Base-by-base conservation (phyloP, 1,140 invertebrate genomes). In the Sinella curviseta region DNA sequence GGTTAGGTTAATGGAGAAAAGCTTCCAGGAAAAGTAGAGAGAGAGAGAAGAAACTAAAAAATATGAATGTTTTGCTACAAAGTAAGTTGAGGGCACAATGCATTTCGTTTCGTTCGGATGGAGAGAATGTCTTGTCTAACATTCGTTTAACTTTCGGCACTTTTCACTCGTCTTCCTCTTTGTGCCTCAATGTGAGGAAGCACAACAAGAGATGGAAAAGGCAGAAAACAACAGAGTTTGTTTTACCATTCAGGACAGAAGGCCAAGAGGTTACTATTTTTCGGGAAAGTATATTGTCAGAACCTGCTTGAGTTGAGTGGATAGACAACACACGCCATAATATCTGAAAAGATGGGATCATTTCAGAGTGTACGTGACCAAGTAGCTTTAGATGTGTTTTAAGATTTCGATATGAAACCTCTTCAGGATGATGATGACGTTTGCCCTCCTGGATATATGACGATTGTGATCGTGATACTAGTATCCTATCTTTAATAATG, bases 1-100 rank as follows among this genome's bases (percentile, higher is more conserved):
- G 65, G 65, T 70, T 30, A 70, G 31, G 65, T 70, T 70, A 70
- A 70, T 70, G 65, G 26, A 24, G 30, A 60, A 24, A 70, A 31
- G 30, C 65, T 8, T 33, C 65, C 26, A 48, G 57, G 57, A 65
- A n/a, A 16, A 26, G 8, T 20, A 26, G 57, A 17, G 14, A n/a
- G 26, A n/a, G 24, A 48, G 39, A 48, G 20, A 48, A 20, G 20
- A 48, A 48, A 12, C 8, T 48, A 12, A 48, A 48, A 48, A 48
- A 48, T 48, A 48, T 48, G 39, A 48, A 48, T 48, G 39, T 48
- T n/a, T n/a, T n/a, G n/a, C n/a, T n/a, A n/a, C n/a, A n/a, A n/a
- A n/a, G n/a, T n/a, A n/a, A n/a, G n/a, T n/a, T n/a, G n/a, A n/a
- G n/a, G n/a, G n/a, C n/a, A n/a, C n/a, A n/a, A n/a, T n/a, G n/a